These are phyloP conservation scores for Phenganax marumi DNA, from an alignment of 92 coral and sea anemone species.

Conservation along the genomic window DNA sequence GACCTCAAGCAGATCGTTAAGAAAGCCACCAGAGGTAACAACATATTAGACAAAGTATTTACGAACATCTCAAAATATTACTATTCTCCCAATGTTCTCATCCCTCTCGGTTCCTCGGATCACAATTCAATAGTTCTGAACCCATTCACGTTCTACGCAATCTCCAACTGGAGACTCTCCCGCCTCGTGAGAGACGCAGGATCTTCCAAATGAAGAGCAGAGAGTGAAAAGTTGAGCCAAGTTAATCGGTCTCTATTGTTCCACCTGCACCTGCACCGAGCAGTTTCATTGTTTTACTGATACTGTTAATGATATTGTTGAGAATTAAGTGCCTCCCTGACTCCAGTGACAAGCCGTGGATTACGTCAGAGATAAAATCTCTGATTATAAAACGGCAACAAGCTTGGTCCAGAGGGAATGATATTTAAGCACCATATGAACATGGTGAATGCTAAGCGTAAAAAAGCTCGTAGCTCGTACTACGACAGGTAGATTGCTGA, in stretches of 20 bases:
- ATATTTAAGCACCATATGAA: conserved; percentile 18
- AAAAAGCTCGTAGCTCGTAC: conserved; percentile 13
- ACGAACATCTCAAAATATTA: conserved; percentile 25
- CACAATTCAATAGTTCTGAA: conserved; percentile 6
- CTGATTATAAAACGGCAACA: conserved; percentile 9
- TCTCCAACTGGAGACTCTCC: neutral
- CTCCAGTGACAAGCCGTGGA: conserved; percentile 37
- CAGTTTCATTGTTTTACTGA: too few species aligned
- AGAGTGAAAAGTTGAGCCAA: neutral
- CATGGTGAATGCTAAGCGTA: conserved; percentile 14
- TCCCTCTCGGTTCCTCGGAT: neutral
- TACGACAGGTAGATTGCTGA: conserved; percentile 27
- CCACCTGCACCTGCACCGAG: too few species aligned
- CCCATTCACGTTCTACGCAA: neutral
- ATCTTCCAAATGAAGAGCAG: neutral
- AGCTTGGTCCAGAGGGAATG: conserved; percentile 32
- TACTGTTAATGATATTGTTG: too few species aligned
- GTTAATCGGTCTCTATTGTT: conserved; percentile 8
- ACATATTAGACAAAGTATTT: conserved; percentile 14
- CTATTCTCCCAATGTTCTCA: neutral
- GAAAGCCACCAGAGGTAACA: conserved; percentile 7
- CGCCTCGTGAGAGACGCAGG: neutral
- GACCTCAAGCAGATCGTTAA: conserved; percentile 4
- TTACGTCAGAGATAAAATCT: conserved; percentile 32
- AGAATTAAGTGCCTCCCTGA: neutral